Evolutionary conservation across 2,888 invertebrate genomes (phyloP).

Genomic region (Calameuta pallipes): DNA sequence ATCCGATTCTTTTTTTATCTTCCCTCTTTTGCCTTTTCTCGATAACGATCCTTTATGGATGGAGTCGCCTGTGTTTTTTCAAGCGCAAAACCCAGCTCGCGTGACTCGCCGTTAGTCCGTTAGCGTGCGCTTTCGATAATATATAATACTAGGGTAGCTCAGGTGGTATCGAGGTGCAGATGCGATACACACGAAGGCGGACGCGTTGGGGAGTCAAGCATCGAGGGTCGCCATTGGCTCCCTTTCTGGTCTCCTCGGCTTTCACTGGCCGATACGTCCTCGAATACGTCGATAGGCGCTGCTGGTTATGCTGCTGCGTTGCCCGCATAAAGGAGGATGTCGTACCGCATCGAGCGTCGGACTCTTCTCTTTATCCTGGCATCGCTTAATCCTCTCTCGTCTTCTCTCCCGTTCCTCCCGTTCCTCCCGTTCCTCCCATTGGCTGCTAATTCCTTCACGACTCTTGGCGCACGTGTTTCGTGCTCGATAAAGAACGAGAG

Average conservation of each 20-base stretch:
- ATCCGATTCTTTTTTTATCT: background rate
- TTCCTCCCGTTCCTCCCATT: background rate
- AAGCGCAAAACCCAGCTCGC: background rate
- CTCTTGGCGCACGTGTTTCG: background rate
- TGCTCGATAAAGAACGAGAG: too few relatives aligned
- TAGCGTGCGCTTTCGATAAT: background rate
- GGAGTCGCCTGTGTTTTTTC: background rate
- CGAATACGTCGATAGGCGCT: background rate
- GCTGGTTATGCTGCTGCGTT: background rate
- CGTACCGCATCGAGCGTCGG: background rate
- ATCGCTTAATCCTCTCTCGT: background rate
- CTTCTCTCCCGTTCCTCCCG: background rate
- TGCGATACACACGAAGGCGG: too few relatives aligned
- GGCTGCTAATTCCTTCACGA: background rate
- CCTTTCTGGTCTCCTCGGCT: background rate
- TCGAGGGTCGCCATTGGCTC: background rate
- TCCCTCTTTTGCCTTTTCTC: background rate
- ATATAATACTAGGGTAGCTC: background rate
- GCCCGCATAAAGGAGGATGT: background rate
- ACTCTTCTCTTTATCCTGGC: background rate
- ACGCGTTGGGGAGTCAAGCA: background rate
- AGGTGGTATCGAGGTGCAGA: background rate
- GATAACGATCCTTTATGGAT: background rate
- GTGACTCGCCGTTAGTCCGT: background rate
- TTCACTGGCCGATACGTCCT: background rate